Conservation (phyloP, 1,140 invertebrate genomes). For the Homalodisca vitripennis region DNA sequence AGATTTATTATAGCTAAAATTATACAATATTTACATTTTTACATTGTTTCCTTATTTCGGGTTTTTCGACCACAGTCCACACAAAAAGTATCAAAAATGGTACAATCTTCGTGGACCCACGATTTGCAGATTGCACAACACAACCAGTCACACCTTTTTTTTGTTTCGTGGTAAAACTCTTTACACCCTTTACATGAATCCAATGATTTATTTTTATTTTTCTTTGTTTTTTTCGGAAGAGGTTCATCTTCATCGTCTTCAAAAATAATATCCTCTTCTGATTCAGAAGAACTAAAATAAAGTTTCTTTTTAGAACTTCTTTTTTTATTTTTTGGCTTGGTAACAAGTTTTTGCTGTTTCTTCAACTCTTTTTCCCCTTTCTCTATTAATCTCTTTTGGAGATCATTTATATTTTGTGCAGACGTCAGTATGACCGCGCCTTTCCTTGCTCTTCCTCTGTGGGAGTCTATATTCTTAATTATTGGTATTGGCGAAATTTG, state of each 20-base stretch:
- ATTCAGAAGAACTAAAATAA: neutral
- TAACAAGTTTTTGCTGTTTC: too few relatives aligned
- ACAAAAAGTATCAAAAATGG: slow-evolving; percentile 8
- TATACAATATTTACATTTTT: neutral
- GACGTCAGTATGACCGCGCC: too few relatives aligned
- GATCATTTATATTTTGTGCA: too few relatives aligned
- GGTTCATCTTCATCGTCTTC: slow-evolving; percentile 11
- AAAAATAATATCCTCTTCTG: neutral
- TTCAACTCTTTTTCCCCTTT: too few relatives aligned
- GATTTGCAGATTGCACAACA: slow-evolving; percentile 29
- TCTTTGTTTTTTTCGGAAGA: neutral
- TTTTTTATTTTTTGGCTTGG: too few relatives aligned
- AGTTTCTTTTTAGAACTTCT: too few relatives aligned
- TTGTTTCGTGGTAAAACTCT: slow-evolving; percentile 27
- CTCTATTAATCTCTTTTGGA: too few relatives aligned
- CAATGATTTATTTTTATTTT: neutral
- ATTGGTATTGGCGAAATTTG: too few relatives aligned
- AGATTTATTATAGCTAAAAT: slow-evolving; percentile 5
- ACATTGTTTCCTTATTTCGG: neutral
- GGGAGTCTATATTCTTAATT: too few relatives aligned
- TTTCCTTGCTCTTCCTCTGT: too few relatives aligned
- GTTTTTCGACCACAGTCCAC: slow-evolving; percentile 17
- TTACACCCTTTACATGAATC: slow-evolving; percentile 21
- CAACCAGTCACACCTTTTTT: slow-evolving; percentile 30
- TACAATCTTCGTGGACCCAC: slow-evolving; percentile 32